Evolutionary conservation across 2,797 vertebrate genomes (phyloP), one percentile per base, ranked within the genome.

Genomic region (Mormyrus proboscirostris): DNA sequence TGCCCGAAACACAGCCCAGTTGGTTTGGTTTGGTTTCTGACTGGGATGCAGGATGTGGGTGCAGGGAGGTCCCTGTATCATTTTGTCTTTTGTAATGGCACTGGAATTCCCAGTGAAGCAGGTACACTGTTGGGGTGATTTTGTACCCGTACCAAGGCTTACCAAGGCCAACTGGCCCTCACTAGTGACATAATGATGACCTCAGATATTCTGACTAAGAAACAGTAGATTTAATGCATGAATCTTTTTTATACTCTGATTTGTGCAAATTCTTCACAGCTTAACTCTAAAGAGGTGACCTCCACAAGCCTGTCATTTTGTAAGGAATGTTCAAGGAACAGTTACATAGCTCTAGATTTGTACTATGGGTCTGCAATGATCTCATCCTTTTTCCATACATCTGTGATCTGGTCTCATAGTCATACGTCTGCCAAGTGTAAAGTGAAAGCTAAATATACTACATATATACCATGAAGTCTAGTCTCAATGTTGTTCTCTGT

Each of bases 401-500:
- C 82, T 84, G 82, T 85, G 83, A 47, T n/a, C 41, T 9, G 83
- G 83, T 29, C 47, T 25, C 14, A 12, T 82, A 82, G 76, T 82
- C 76, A 47, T 82, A 82, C 76, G 47, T 82, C 51, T 86, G 51
- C 49, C 47, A n/a, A 12, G 49, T 53, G 49, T 86, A 82, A 82
- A 82, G 76, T 82, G 41, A 82, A 47, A 82, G 76, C 83, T 85
- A 85, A 85, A 85, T 85, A 85, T 85, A 85, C 47, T 50, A 25
- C 83, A 85, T 22, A 29, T 53, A 47, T 53, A 14, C 83, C 38
- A 47, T 47, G 38, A 44, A 19, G 41, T 82, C 76, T 47, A 19
- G 38, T 82, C 41, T 22, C 41, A n/a, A 2, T 82, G 44, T 82
- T 82, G 76, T 47, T n/a, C 44, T 44, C 38, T 47, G 76, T 47